Evolutionary conservation across 2,113 vertebrate species (phyloP).

Genomic region (Mola mola): DNA sequence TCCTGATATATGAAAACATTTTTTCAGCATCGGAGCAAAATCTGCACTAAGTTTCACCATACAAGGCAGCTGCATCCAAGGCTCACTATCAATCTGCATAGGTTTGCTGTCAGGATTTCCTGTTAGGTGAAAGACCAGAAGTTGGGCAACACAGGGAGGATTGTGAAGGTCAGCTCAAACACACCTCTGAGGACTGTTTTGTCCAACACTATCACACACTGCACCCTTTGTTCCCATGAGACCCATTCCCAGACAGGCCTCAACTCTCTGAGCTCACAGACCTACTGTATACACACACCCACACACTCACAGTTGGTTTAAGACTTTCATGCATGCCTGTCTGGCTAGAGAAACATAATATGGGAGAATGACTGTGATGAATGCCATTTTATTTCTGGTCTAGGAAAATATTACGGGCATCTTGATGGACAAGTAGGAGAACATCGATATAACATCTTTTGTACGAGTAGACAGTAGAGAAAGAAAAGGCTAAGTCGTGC

Average conservation of each 20-base stretch:
- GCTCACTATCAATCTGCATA: constrained; percentile 98
- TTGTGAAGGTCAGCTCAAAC: constrained; percentile 66
- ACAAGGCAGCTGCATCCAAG: constrained; percentile 96
- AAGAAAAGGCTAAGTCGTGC: no score
- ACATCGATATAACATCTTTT: no score
- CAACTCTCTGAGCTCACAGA: constrained; percentile 72
- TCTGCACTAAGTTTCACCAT: constrained; percentile 87
- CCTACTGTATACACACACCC: constrained; percentile 44
- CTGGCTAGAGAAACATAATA: constrained; percentile 52
- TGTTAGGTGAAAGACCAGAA: constrained; percentile 52
- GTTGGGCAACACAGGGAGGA: constrained; percentile 18
- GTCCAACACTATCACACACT: constrained; percentile 73
- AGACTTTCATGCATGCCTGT: constrained; percentile 60
- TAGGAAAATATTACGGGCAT: constrained; percentile 46
- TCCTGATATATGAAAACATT: no score
- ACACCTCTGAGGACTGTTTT: constrained; percentile 62
- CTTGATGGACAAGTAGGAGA: constrained; percentile 5
- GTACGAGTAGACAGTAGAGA: no score
- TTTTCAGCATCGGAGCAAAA: no score
- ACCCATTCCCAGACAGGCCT: constrained; percentile 75
- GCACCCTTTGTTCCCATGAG: constrained; percentile 78
- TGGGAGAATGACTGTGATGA: constrained; percentile 64
- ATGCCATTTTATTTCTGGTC: constrained; percentile 57
- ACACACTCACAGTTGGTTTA: constrained; percentile 64
- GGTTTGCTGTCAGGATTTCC: constrained; percentile 92